phyloP scores from a whole-genome alignment of 2,888 invertebrate species.

The Orchesellides sinensis region DNA sequence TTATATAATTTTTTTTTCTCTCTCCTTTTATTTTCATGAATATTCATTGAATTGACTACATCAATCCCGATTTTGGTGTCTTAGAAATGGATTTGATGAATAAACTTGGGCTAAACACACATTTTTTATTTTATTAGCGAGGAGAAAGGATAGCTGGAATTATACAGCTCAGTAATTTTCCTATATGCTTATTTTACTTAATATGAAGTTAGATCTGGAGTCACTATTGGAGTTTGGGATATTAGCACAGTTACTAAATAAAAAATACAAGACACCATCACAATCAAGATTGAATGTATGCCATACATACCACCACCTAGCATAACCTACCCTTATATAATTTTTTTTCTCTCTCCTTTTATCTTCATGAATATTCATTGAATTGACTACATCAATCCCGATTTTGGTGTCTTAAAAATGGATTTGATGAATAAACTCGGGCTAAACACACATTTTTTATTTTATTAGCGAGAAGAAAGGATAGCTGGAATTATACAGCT shows the following conservation, averaged over 20 bases:
- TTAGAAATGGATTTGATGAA: conserved; percentile 37
- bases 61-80: conserved; percentile 45
- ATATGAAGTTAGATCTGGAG: no score
- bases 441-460: neutral
- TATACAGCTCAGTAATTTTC: no score
- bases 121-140: conserved; percentile 13
- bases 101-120: neutral
- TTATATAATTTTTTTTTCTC: neutral
- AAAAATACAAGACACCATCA: no score
- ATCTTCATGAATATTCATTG: conserved; percentile 49
- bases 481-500: conserved; percentile 26
- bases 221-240: no score
- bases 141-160: conserved; percentile 5
- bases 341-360: conserved; percentile 5
- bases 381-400: conserved; percentile 43
- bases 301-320: no score
- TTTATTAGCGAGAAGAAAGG: conserved; percentile 17
- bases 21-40: conserved; percentile 33
- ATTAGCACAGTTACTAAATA: no score
- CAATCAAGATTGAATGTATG: neutral
- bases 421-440: conserved; percentile 26
- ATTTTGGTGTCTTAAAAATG: conserved; percentile 45
- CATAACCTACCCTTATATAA: no score
- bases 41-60: conserved; percentile 49
- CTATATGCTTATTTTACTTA: no score